These are phyloP conservation scores for Pomatorhinus ruficollis DNA, from an alignment of 2,113 vertebrate species.

Conservation along the genomic window DNA sequence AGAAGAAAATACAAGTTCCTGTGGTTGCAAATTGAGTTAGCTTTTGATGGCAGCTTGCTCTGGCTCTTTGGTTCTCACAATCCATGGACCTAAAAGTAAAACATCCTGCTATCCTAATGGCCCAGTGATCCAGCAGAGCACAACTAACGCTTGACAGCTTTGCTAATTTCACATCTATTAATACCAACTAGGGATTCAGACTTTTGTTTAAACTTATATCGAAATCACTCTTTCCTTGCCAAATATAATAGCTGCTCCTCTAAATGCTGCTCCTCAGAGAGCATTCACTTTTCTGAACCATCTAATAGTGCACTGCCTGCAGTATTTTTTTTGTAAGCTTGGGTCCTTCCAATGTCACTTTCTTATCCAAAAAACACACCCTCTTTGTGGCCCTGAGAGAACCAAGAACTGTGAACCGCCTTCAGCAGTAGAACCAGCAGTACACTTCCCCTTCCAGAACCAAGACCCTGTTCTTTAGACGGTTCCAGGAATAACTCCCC, in stretches of 20 bases:
- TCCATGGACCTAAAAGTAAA: not conserved
- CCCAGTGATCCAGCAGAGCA: not conserved
- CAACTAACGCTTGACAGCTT: not conserved
- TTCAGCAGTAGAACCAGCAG: not conserved
- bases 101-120: not conserved
- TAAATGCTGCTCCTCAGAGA: not conserved
- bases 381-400: not conserved
- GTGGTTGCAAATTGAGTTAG: not conserved
- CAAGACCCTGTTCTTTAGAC: not conserved
- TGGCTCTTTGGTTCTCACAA: not conserved
- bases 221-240: slow-evolving; percentile 9
- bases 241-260: not conserved
- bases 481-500: not conserved
- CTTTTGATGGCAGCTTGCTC: not conserved
- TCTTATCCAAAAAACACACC: not conserved
- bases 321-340: not conserved
- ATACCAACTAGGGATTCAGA: not conserved
- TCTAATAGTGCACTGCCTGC: not conserved
- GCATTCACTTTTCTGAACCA: not conserved
- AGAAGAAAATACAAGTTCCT: not conserved
- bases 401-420: not conserved
- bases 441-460: not conserved
- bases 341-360: not conserved
- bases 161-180: not conserved
- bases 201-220: not conserved